Evolutionary conservation across 2,113 vertebrate species (phyloP).

Genomic region (Oxygymnocypris stewartii): DNA sequence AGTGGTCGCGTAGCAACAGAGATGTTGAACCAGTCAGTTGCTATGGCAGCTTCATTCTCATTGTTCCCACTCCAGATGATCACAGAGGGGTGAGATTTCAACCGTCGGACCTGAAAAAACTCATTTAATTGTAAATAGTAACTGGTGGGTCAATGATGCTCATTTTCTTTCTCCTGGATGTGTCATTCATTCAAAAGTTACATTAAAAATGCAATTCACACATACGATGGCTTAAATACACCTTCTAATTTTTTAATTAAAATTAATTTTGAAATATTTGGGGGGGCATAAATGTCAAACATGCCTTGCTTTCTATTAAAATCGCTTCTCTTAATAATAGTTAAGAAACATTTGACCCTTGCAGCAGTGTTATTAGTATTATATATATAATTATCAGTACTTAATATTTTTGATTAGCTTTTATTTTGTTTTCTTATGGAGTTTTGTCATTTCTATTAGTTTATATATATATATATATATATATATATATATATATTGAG

Average conservation of each 20-base stretch:
- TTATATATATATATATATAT: no score
- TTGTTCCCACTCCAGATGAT: conserved; percentile 96
- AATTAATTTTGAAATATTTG: neutral
- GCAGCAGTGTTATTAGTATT: no score
- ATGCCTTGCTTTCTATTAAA: neutral
- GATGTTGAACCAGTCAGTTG: conserved; percentile 84
- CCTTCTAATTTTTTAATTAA: neutral
- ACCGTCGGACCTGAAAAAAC: conserved; percentile 78
- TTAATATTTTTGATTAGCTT: no score
- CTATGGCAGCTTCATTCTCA: conserved; percentile 92
- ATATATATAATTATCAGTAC: no score
- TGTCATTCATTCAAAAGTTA: neutral
- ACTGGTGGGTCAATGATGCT: neutral
- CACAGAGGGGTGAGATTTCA: conserved; percentile 91
- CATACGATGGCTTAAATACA: neutral
- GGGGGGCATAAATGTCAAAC: neutral
- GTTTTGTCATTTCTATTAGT: no score
- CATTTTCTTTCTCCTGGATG: neutral
- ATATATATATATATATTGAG: no score
- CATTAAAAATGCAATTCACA: neutral
- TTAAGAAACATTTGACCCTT: no score
- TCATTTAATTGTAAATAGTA: neutral
- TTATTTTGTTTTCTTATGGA: no score
- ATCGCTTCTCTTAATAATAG: neutral
- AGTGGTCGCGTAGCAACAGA: conserved; percentile 52